Conservation (phyloP, 2,888 invertebrate genomes). For the Mamestra brassicae region DNA sequence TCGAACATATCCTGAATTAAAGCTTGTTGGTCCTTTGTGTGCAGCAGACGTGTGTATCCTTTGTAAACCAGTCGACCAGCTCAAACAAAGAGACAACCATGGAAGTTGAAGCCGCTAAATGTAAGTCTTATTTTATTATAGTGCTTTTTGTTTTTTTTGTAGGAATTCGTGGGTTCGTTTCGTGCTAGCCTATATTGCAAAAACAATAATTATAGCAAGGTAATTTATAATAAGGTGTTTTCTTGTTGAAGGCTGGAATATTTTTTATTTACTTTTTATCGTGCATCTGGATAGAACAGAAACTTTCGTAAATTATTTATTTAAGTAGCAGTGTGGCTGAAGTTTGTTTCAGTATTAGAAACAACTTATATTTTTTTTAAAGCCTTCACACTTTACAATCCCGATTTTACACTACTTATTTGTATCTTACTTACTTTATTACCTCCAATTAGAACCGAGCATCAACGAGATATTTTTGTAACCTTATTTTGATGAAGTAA, state of each 20-base stretch:
- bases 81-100: conserved; percentile 73
- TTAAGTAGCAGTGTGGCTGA: neutral
- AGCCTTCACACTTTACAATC: neutral
- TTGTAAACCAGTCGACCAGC: conserved; percentile 59
- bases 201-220: neutral
- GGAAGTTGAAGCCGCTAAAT: conserved; percentile 86
- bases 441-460: neutral
- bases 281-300: too few relatives aligned
- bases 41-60: conserved; percentile 71
- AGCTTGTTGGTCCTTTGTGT: conserved; percentile 72
- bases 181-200: neutral
- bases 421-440: too few relatives aligned
- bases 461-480: too few relatives aligned
- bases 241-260: neutral
- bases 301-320: conserved; percentile 7
- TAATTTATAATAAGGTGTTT: too few relatives aligned
- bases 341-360: neutral
- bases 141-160: conserved; percentile 17
- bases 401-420: neutral
- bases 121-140: conserved; percentile 75
- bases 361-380: neutral
- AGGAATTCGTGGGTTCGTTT: neutral
- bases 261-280: neutral
- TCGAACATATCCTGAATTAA: conserved; percentile 67
- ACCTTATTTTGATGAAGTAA: too few relatives aligned